Evolutionary conservation across 2,113 vertebrate genomes (phyloP).

Genomic region (Nyctereutes procyonoides): DNA sequence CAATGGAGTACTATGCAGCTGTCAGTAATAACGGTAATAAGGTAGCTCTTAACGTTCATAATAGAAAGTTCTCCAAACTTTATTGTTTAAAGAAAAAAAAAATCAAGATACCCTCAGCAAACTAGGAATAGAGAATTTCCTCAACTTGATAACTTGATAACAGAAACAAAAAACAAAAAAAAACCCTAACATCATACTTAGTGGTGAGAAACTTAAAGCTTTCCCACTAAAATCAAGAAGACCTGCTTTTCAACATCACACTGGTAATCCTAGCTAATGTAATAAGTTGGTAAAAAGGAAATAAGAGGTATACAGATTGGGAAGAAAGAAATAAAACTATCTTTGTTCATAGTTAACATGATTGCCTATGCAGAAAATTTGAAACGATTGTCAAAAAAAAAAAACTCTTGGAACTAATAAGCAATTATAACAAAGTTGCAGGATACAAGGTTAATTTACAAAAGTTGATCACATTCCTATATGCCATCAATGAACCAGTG

Average conservation of each 20-base stretch:
- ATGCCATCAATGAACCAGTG: neutral
- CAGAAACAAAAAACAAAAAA: neutral
- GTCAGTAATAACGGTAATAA: neutral
- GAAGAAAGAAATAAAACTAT: neutral
- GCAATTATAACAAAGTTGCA: neutral
- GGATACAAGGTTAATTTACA: neutral
- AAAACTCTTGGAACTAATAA: neutral
- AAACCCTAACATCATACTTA: neutral
- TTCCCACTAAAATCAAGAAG: neutral
- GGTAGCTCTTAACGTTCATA: neutral
- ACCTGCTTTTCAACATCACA: neutral
- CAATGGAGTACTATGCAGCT: neutral
- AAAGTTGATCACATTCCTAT: neutral
- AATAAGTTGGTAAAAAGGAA: neutral
- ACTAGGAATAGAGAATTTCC: neutral
- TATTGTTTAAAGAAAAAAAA: neutral
- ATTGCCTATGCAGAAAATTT: neutral
- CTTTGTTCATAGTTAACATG: neutral
- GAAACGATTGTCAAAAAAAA: neutral
- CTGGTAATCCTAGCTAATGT: neutral
- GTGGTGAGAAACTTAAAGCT: neutral
- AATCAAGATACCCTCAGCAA: neutral
- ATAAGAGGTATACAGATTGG: neutral
- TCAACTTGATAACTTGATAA: neutral
- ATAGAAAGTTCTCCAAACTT: neutral